These are phyloP conservation scores for Nasonia giraulti DNA, from an alignment of 1,140 invertebrate species.

Conservation along the genomic window DNA sequence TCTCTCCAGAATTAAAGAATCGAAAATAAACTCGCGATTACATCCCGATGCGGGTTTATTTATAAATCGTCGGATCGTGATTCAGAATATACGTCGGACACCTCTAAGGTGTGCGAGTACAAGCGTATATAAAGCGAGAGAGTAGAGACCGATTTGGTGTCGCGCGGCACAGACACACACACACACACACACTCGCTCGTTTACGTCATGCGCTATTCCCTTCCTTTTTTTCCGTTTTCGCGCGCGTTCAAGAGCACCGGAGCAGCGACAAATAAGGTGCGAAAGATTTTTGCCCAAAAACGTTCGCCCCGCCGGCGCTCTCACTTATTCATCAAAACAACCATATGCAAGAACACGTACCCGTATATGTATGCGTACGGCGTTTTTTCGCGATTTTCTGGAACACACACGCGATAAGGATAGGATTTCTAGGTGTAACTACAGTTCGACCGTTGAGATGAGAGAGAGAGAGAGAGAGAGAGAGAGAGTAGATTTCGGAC, in stretches of 20 bases:
- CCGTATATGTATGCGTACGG: not conserved
- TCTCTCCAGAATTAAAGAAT: not conserved
- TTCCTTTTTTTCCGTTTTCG: not conserved
- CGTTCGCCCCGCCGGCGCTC: not conserved
- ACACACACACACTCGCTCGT: not conserved
- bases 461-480: no score
- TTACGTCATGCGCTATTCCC: not conserved
- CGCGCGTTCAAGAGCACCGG: not conserved
- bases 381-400: not conserved
- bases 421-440: not conserved
- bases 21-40: not conserved
- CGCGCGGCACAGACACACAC: no score
- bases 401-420: not conserved
- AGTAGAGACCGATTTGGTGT: not conserved
- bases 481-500: not conserved
- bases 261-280: not conserved
- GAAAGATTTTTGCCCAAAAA: conserved; percentile 4
- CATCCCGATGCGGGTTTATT: not conserved
- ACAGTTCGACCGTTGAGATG: not conserved
- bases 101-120: not conserved
- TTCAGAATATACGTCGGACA: not conserved
- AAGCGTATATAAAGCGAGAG: no score
- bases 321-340: not conserved
- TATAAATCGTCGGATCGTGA: not conserved
- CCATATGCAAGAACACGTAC: no score